Conservation (phyloP, 2,888 invertebrate genomes). For the Pyrrhosoma nymphula region DNA sequence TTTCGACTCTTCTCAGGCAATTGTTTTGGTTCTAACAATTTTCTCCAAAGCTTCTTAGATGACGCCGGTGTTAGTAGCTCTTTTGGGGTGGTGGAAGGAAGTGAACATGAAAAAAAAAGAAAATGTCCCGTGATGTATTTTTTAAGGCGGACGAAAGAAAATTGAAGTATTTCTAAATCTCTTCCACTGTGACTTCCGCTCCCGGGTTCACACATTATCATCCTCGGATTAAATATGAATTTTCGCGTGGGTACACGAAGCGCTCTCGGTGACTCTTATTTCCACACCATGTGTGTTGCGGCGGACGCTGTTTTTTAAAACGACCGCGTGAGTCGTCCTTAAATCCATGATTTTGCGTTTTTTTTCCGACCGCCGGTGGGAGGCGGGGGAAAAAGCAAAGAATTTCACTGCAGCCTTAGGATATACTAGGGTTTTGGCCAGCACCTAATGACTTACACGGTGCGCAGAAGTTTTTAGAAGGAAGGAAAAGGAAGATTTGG, state of each 20-base stretch:
- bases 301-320: background rate
- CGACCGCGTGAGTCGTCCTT: background rate
- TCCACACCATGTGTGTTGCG: background rate
- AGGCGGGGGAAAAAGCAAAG: background rate
- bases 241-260: background rate
- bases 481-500: background rate
- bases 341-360: slow-evolving; percentile 7
- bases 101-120: no score
- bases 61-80: no score
- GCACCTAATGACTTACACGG: background rate
- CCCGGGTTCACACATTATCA: background rate
- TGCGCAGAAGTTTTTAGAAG: background rate
- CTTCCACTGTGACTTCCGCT: background rate
- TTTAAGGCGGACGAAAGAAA: background rate
- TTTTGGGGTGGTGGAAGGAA: no score
- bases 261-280: background rate
- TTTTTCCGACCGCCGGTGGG: background rate
- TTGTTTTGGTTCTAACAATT: no score
- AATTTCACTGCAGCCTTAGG: background rate
- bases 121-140: background rate
- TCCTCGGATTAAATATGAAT: background rate
- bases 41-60: no score
- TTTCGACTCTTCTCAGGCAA: no score
- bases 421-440: background rate
- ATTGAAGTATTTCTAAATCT: background rate